phyloP scores from a whole-genome alignment of 2,888 invertebrate species.

The Orthosia gothica region DNA sequence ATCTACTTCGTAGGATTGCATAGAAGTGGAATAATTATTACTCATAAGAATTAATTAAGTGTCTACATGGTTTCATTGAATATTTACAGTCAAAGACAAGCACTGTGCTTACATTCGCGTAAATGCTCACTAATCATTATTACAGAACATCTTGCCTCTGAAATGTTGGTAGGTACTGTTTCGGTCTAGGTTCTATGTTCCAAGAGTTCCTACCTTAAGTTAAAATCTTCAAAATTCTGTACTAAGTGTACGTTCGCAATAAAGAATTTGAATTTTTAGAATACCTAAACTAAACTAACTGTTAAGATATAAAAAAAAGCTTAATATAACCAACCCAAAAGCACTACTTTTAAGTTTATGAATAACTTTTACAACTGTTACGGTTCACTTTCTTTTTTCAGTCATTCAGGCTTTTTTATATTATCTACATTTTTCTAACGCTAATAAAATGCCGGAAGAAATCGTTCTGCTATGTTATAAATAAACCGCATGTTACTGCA shows the following conservation, averaged over 20 bases:
- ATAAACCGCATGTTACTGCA: constrained; percentile 27
- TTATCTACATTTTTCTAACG: constrained; percentile 46
- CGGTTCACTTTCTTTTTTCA: background rate
- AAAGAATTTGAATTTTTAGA: no score
- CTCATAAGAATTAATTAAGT: constrained; percentile 34
- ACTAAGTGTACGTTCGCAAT: no score
- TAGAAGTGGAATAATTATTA: constrained; percentile 38
- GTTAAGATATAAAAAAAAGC: no score
- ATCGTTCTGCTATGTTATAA: constrained; percentile 42
- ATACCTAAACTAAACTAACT: no score
- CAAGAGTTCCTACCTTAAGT: no score
- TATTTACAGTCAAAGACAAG: constrained; percentile 14
- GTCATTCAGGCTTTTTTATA: background rate
- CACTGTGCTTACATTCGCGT: background rate
- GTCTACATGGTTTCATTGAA: constrained; percentile 4
- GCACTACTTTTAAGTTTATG: no score
- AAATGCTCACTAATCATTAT: background rate
- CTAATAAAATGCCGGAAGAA: constrained; percentile 58
- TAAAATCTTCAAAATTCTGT: no score
- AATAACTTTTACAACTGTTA: background rate
- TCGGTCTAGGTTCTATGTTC: background rate
- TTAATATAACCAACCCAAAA: no score
- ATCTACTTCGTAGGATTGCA: constrained; percentile 34
- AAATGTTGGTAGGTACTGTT: background rate
- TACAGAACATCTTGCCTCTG: background rate